These are phyloP conservation scores for Agraylea sexmaculata DNA, from an alignment of 1,140 invertebrate species.

Conservation along the genomic window DNA sequence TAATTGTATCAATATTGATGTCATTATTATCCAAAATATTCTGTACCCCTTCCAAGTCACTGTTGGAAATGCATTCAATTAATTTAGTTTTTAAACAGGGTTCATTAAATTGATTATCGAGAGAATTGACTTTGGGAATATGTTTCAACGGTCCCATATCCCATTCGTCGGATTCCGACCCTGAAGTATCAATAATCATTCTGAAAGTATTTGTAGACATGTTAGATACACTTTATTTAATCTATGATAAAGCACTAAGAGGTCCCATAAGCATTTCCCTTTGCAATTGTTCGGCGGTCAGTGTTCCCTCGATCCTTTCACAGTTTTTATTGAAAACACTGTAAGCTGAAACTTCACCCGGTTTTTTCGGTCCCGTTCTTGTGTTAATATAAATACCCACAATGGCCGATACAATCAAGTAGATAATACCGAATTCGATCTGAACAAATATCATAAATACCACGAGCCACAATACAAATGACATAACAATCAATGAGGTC, in stretches of 20 bases:
- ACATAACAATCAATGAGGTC: slow-evolving; percentile 12
- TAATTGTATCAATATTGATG: too few species aligned
- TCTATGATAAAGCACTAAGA: too few species aligned
- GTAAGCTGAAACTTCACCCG: slow-evolving; percentile 83
- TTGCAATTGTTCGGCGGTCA: slow-evolving; percentile 93
- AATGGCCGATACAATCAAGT: slow-evolving; percentile 68
- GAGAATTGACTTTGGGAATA: too few species aligned
- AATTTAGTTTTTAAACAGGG: too few species aligned
- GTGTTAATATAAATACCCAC: slow-evolving; percentile 78
- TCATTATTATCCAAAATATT: too few species aligned
- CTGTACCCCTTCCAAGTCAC: too few species aligned
- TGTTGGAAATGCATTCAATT: too few species aligned
- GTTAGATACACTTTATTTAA: slow-evolving; percentile 20
- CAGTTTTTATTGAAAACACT: slow-evolving; percentile 96
- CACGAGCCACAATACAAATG: slow-evolving; percentile 28
- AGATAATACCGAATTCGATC: slow-evolving; percentile 83
- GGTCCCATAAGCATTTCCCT: slow-evolving; percentile 63
- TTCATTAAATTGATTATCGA: too few species aligned
- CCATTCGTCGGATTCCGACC: too few species aligned
- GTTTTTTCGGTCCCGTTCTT: slow-evolving; percentile 52
- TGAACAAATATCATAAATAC: slow-evolving; percentile 42
- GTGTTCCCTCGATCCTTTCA: slow-evolving; percentile 81
- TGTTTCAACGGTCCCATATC: too few species aligned
- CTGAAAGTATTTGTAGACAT: slow-evolving; percentile 5
- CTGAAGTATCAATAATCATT: too few species aligned